Conservation (phyloP, 2,113 vertebrate genomes). For the Gymnocephalus cernua region DNA sequence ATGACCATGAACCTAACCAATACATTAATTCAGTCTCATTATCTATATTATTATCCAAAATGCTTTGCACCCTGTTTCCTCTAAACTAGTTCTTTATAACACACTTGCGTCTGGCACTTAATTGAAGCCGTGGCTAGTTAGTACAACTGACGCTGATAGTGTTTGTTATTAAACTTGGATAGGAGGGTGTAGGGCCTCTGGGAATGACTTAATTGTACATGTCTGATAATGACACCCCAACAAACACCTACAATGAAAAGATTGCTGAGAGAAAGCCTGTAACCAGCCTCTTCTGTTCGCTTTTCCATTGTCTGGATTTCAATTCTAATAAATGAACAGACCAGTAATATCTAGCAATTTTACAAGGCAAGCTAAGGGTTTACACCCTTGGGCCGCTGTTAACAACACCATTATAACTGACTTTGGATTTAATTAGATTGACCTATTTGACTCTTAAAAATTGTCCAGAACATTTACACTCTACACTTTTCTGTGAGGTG, state of each 20-base stretch:
- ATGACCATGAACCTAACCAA: slow-evolving; percentile 68
- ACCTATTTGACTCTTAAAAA: neutral
- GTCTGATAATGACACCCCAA: slow-evolving; percentile 9
- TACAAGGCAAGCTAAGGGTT: neutral
- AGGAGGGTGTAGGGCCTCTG: neutral
- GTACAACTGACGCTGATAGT: slow-evolving; percentile 22
- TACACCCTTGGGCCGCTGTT: neutral
- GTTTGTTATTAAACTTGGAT: slow-evolving; percentile 8
- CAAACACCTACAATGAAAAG: neutral
- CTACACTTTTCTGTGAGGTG: neutral
- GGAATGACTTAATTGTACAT: neutral
- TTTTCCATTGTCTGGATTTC: slow-evolving; percentile 4
- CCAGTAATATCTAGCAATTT: neutral
- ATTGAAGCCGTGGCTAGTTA: slow-evolving; percentile 34
- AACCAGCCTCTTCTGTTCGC: neutral
- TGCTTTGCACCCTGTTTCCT: slow-evolving; percentile 69
- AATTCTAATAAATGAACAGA: neutral
- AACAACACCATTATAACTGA: slow-evolving; percentile 1
- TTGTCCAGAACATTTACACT: neutral
- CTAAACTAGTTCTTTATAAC: slow-evolving; percentile 69
- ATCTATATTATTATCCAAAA: slow-evolving; percentile 63
- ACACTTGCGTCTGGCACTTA: slow-evolving; percentile 47
- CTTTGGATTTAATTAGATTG: neutral
- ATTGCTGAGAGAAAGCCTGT: neutral
- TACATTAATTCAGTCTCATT: slow-evolving; percentile 72